These are phyloP conservation scores for Rhyzopertha dominica DNA, from an alignment of 1,140 invertebrate species.

Conservation along the genomic window DNA sequence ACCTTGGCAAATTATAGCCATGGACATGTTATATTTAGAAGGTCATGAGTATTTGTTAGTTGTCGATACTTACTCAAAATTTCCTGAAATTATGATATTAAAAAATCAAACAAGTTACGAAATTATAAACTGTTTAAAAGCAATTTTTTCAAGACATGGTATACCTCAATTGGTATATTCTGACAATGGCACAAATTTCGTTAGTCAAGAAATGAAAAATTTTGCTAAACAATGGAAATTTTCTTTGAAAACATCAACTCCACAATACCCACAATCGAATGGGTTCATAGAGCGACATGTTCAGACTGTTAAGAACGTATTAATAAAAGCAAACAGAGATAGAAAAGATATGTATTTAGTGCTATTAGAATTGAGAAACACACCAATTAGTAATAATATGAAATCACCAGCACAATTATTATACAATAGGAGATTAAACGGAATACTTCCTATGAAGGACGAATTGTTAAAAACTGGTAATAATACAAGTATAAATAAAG, in stretches of 20 bases:
- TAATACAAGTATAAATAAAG: too few relatives aligned
- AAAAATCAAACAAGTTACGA: constrained; percentile 18
- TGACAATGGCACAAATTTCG: constrained; percentile 27
- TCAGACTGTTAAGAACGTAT: constrained; percentile 30
- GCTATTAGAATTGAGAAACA: constrained; percentile 27
- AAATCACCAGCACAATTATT: too few relatives aligned
- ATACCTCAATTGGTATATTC: constrained; percentile 20
- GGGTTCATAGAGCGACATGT: constrained; percentile 41
- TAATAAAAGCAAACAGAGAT: constrained; percentile 27
- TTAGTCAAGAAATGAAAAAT: constrained; percentile 32
- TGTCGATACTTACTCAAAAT: constrained; percentile 33
- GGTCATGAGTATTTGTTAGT: constrained; percentile 32
- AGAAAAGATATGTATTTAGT: constrained; percentile 22
- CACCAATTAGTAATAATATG: too few relatives aligned
- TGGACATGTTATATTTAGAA: constrained; percentile 39
- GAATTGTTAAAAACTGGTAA: too few relatives aligned
- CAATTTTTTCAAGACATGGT: constrained; percentile 31
- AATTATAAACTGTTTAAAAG: constrained; percentile 28
- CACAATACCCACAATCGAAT: constrained; percentile 44
- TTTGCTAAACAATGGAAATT: constrained; percentile 43
- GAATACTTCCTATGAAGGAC: too few relatives aligned
- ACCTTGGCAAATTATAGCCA: constrained; percentile 36
- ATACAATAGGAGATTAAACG: too few relatives aligned
- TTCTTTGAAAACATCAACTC: constrained; percentile 38
- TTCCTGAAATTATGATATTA: constrained; percentile 24